Percentiles rank a stretch among this genome's conserved stretches.
Conservation (phyloP, 2,797 vertebrate species). For the Phrynocephalus vlangalii region DNA sequence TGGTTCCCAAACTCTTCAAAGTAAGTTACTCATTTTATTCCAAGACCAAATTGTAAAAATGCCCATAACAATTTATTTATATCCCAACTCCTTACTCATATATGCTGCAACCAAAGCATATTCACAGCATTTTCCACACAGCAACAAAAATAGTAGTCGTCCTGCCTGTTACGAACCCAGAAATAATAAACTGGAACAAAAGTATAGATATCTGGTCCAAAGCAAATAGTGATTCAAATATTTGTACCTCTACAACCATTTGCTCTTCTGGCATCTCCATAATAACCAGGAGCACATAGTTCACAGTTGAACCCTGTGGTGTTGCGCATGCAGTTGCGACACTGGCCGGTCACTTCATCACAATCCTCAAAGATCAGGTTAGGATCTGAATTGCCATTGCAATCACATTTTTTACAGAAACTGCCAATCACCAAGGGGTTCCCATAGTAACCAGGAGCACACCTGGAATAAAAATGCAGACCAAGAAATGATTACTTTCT, state of each 20-base stretch:
- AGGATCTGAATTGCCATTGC: constrained; percentile 95
- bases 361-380: constrained; percentile 96
- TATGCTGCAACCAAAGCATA: background rate
- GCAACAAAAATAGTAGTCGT: background rate
- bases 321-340: constrained; percentile 90
- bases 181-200: background rate
- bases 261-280: constrained; percentile 88
- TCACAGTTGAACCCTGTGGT: constrained; percentile 90
- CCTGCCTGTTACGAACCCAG: background rate
- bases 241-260: constrained; percentile 91
- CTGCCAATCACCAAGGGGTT: constrained; percentile 88
- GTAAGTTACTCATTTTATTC: constrained; percentile 28
- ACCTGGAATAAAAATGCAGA: constrained; percentile 81
- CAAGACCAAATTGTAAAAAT: background rate
- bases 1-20: constrained; percentile 5
- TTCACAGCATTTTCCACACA: background rate
- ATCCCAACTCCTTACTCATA: background rate
- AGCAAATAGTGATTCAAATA: constrained; percentile 3
- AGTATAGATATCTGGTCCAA: background rate
- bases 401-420: constrained; percentile 92
- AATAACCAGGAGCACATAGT: constrained; percentile 89
- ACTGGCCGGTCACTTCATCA: constrained; percentile 92
- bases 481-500: background rate
- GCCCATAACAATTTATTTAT: background rate
- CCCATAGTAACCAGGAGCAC: constrained; percentile 95